Conservation (phyloP, 2,113 vertebrate species). For the Ciconia boyciana region DNA sequence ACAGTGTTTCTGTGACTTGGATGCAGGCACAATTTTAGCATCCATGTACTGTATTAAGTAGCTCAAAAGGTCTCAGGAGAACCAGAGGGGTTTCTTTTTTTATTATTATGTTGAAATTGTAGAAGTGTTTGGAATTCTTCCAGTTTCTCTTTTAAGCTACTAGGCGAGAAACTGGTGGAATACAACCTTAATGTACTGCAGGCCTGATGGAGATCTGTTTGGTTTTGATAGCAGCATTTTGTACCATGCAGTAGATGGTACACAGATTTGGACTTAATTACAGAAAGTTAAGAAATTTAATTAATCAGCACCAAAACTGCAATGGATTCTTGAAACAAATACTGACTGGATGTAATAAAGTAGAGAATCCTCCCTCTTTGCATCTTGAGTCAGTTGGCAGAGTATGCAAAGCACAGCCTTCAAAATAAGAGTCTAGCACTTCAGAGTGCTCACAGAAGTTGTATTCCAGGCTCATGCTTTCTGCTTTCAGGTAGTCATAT, state of each 20-base stretch:
- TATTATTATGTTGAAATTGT: conserved; percentile 70
- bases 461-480: background rate
- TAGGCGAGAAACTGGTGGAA: conserved; percentile 60
- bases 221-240: conserved; percentile 27
- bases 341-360: conserved; percentile 31
- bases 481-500: background rate
- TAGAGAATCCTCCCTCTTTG: conserved; percentile 32
- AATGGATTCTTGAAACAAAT: conserved; percentile 12
- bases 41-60: conserved; percentile 62
- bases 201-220: conserved; percentile 61
- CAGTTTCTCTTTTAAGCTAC: conserved; percentile 54
- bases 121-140: conserved; percentile 55
- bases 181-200: conserved; percentile 48
- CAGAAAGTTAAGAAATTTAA: conserved; percentile 27
- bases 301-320: background rate
- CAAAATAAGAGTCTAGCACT: conserved; percentile 46
- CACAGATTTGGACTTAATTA: conserved; percentile 24
- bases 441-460: background rate
- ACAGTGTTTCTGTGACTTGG: conserved; percentile 31
- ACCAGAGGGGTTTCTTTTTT: conserved; percentile 56
- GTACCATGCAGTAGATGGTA: conserved; percentile 17
- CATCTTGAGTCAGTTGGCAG: conserved; percentile 35
- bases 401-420: background rate
- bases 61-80: conserved; percentile 61
- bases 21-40: conserved; percentile 35